Base-by-base conservation (phyloP, 2,113 vertebrate species). In the Oxyruncus cristatus region DNA sequence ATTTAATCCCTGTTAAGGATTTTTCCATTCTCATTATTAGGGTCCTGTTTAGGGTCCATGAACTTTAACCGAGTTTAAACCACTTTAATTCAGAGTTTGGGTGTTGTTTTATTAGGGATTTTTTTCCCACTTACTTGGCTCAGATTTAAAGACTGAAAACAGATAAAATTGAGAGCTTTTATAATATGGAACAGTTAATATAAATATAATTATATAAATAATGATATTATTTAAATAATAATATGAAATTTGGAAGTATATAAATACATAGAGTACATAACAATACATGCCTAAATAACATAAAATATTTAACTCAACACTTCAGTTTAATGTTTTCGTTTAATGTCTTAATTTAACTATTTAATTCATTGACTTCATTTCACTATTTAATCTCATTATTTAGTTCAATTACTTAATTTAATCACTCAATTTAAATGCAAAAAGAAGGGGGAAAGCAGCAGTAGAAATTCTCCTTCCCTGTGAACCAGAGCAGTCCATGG, bases 361-460 rank as follows among this genome's bases (percentile, higher is more conserved):
- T 53, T 32, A 18, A 55, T 20, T 55, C 8, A 7, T 27, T 12
- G 4, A 20, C 20, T 55, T 32, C 8, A 32, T 32, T 18, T 41
- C 39, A 41, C 12, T 41, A 41, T 41, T 41, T 41, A 9, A 41
- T 55, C 11, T n/a, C n/a, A 9, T 18, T 19, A 18, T 30, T 18
- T 53, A 17, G 9, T 53, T 32, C 30, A 17, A 28, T 14, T 37
- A 24, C 18, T 61, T 37, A 26, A 35, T 35, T 59, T 23, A 24
- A 61, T 39, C 35, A 37, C 39, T 39, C 39, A 37, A 19, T 39
- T 62, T 22, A 30, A 63, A 21, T 9, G 6, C 24, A 47, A 61
- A 55, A 41, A 47, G 5, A 2, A 2, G 2, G 4, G 3, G 1
- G 7, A 3, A 4, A 44, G 3, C 14, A 23, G 66, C 26, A 47